Conservation (phyloP, 2,888 invertebrate genomes). For the Chaetogeoica ovagalla region DNA sequence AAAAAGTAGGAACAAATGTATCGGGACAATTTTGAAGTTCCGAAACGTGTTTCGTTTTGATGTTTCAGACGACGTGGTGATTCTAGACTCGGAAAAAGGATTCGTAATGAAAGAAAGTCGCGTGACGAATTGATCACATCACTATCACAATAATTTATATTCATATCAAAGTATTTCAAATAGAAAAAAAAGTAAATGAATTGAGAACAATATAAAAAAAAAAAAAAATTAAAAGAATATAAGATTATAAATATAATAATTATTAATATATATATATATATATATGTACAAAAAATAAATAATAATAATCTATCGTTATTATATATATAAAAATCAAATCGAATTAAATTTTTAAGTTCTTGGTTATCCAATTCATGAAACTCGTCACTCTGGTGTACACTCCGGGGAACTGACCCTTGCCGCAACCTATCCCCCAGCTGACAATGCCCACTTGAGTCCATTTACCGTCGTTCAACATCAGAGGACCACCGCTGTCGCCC, state of each 20-base stretch:
- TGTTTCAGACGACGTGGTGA: conserved; percentile 35
- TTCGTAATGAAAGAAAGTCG: conserved; percentile 17
- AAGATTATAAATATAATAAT: conserved; percentile 27
- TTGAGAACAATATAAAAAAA: conserved; percentile 14
- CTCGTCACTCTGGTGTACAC: conserved; percentile 84
- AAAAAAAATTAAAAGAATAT: conserved; percentile 32
- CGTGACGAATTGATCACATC: conserved; percentile 5
- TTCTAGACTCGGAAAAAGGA: conserved; percentile 37
- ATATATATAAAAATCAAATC: not conserved
- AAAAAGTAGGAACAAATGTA: not conserved
- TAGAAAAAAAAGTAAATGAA: conserved; percentile 24
- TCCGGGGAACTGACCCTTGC: conserved; percentile 87
- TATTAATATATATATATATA: conserved; percentile 29
- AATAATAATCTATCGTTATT: not conserved
- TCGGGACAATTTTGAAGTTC: not conserved
- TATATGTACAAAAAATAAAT: conserved; percentile 20
- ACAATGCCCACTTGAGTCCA: conserved; percentile 87
- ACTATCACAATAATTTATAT: conserved; percentile 23
- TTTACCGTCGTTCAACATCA: conserved; percentile 76
- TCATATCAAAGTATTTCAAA: conserved; percentile 1
- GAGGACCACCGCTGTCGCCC: conserved; percentile 88
- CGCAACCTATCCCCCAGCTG: conserved; percentile 90
- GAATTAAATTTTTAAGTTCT: conserved; percentile 68
- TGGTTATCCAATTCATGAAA: conserved; percentile 83
- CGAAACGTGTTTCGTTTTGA: conserved; percentile 3